These are phyloP conservation scores for Chionomys nivalis DNA, from an alignment of 2,113 vertebrate genomes.

Conservation along the genomic window DNA sequence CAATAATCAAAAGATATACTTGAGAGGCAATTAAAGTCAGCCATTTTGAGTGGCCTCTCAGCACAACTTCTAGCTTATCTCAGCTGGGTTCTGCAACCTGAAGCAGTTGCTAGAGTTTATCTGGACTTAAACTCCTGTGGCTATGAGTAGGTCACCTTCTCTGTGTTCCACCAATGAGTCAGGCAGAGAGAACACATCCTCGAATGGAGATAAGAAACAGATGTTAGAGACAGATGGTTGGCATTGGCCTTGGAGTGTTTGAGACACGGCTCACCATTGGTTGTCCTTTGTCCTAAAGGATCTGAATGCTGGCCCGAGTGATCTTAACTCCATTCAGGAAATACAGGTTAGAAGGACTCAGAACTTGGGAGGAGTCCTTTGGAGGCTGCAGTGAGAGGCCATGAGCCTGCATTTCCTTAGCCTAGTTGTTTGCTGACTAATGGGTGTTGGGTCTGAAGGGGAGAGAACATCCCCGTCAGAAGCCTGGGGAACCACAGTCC, in stretches of 20 bases:
- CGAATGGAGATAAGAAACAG: neutral
- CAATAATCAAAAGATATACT: neutral
- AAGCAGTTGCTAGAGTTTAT: neutral
- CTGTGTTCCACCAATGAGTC: neutral
- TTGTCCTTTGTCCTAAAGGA: neutral
- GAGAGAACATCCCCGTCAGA: neutral
- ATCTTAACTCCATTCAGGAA: slow-evolving; percentile 61
- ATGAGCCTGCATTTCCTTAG: neutral
- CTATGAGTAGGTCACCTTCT: neutral
- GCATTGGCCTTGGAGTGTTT: neutral
- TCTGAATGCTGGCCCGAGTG: neutral
- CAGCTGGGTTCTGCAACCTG: neutral
- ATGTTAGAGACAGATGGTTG: neutral
- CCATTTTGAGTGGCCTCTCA: neutral
- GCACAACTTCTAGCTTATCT: neutral
- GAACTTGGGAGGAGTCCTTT: neutral
- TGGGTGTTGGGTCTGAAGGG: neutral
- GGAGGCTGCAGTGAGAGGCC: slow-evolving; percentile 2
- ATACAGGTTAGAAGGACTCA: slow-evolving; percentile 36
- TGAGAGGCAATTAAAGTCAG: neutral
- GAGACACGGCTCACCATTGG: neutral
- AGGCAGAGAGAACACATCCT: neutral
- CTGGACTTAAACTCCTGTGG: neutral
- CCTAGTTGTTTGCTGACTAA: slow-evolving; percentile 34
- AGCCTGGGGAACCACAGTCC: neutral